phyloP scores from a whole-genome alignment of 2,113 vertebrate species.

The Trinectes maculatus region DNA sequence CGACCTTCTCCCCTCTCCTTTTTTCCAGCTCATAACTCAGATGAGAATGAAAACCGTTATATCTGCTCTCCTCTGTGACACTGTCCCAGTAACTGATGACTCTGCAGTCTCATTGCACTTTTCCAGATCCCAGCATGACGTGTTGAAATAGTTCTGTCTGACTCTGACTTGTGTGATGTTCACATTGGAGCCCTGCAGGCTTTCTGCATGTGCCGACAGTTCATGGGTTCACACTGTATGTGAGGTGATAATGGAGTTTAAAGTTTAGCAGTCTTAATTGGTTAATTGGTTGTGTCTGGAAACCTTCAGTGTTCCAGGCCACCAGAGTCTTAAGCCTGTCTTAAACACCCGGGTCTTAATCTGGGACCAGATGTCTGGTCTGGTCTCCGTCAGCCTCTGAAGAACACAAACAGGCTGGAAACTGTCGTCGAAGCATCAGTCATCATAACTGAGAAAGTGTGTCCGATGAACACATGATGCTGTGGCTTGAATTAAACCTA shows the following conservation, averaged over 20 bases:
- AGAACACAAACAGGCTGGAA: slow-evolving; percentile 46
- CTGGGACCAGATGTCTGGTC: slow-evolving; percentile 78
- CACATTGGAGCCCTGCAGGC: background rate
- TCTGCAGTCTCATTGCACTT: background rate
- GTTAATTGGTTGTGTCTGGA: slow-evolving; percentile 80
- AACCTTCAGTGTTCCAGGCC: slow-evolving; percentile 72
- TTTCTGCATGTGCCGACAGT: no score
- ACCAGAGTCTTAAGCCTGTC: slow-evolving; percentile 75
- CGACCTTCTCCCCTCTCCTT: slow-evolving; percentile 9
- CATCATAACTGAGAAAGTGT: background rate
- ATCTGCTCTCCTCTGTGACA: background rate
- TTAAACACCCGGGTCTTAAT: slow-evolving; percentile 78
- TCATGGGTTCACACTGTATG: slow-evolving; percentile 29
- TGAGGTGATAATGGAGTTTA: slow-evolving; percentile 48
- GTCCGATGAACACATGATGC: background rate
- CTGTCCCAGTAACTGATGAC: background rate
- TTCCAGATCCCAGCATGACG: background rate
- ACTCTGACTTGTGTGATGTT: background rate
- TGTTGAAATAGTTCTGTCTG: background rate
- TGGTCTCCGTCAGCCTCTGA: slow-evolving; percentile 58
- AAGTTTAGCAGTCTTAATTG: slow-evolving; percentile 72
- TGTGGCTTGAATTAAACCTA: background rate
- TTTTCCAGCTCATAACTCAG: slow-evolving; percentile 26
- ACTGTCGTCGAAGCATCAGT: background rate
- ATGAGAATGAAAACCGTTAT: slow-evolving; percentile 20